Evolutionary conservation across 2,888 invertebrate genomes (phyloP), one percentile per base, ranked within the genome.

Genomic region (Tachina fera): DNA sequence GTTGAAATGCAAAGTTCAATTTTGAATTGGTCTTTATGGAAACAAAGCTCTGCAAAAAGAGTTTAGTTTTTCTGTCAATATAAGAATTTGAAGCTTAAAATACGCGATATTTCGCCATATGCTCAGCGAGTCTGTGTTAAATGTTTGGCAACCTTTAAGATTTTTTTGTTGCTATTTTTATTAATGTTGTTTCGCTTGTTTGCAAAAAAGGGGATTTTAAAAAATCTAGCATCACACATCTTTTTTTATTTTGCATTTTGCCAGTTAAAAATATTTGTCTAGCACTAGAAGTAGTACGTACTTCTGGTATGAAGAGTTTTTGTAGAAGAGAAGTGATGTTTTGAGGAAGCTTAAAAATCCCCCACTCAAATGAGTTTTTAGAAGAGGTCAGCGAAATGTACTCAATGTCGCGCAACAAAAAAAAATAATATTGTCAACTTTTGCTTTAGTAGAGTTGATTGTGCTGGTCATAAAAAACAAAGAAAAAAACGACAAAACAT

Each of bases 231-330:
- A 79, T 63, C 70, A 58, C 63, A 75, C 47, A 56, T 56, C 41
- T 45, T 71, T 61, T 31, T 76, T 51, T 56, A 71, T 67, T 77
- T 22, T 51, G 11, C 16, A 78, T 56, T 74, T 79, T 75, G 43
- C 41, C 56, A 70, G 70, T 79, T 70, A 84, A 76, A 70, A 84
- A 84, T 75, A 80, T 81, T 85, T 82, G 84, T 85, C 84, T 85
- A 81, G 84, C 68, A 85, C 74, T 81, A 81, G 74, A 74, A 74
- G 83, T 67, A 74, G 39, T 70, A 51, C 51, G 43, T 16, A 65
- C 65, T 67, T 22, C 31, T 65, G 39, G 0, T 39, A 19, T n/a
- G 11, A 22, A 56, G n/a, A 31, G 31, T n/a, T 51, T 68, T 51
- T 75, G 9, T 14, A 19, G 53, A 31, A n/a, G 60, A n/a, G 51